Evolutionary conservation across 1,140 invertebrate genomes (phyloP).

Genomic region (Penaeus chinensis): DNA sequence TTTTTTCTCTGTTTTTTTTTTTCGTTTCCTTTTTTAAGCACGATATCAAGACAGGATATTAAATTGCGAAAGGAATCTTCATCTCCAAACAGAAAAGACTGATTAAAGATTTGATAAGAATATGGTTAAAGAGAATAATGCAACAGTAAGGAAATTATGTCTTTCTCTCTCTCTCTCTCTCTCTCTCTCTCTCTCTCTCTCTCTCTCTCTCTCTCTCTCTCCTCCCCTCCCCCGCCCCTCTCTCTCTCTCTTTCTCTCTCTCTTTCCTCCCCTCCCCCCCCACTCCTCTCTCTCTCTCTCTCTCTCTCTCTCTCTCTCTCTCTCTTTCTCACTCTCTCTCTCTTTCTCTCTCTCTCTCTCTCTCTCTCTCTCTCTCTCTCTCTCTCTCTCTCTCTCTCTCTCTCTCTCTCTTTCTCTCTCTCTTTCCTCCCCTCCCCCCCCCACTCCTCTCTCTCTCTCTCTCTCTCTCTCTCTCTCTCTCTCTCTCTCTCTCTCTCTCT

Average conservation of each 20-base stretch:
- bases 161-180: not conserved
- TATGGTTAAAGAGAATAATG: too few relatives aligned
- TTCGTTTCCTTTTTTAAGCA: too few relatives aligned
- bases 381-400: slow-evolving; percentile 2
- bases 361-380: not conserved
- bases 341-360: not conserved
- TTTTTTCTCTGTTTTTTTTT: too few relatives aligned
- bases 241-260: not conserved
- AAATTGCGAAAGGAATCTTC: too few relatives aligned
- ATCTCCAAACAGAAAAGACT: too few relatives aligned
- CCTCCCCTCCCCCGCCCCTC: not conserved
- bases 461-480: too few relatives aligned
- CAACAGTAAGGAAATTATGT: too few relatives aligned
- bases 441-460: not conserved
- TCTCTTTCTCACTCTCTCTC: not conserved
- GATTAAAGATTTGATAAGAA: too few relatives aligned
- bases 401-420: not conserved
- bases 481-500: too few relatives aligned
- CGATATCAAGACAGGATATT: too few relatives aligned
- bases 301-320: not conserved
- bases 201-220: not conserved
- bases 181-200: not conserved
- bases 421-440: not conserved
- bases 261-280: not conserved
- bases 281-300: not conserved